A percentile compares a stretch with the other conserved stretches of the same genome.
Evolutionary conservation across 64 coral and sea anemone species (phyloP).

Genomic region (Cladopsammia gracilis): DNA sequence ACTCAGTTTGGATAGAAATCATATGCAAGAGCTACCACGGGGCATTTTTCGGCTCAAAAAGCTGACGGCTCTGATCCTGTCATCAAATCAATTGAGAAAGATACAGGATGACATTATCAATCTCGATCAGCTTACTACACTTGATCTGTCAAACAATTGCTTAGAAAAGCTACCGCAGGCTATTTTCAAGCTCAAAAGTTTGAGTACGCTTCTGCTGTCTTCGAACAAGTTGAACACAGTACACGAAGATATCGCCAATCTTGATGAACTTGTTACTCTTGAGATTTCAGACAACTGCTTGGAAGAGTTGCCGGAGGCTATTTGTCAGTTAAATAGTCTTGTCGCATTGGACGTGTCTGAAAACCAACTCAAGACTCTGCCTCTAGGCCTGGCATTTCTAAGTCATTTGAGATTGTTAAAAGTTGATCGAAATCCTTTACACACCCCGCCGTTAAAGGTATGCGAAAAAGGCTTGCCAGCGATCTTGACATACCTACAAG

Average conservation of each 20-base stretch:
- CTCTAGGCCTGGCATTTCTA: neutral
- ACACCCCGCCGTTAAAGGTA: neutral
- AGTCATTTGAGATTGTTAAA: neutral
- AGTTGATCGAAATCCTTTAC: slow-evolving; percentile 10
- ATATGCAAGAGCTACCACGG: neutral
- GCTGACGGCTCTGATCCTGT: neutral
- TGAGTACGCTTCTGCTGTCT: neutral
- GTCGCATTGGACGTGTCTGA: neutral
- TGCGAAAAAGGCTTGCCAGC: slow-evolving; percentile 43
- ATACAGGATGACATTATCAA: neutral
- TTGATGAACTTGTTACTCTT: neutral
- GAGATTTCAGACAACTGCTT: neutral
- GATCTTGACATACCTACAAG: slow-evolving; percentile 33
- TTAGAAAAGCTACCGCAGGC: neutral
- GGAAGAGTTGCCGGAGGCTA: neutral
- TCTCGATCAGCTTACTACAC: neutral
- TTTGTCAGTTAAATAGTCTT: neutral
- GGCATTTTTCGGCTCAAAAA: neutral
- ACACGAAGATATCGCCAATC: neutral
- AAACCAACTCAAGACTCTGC: neutral
- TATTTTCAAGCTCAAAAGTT: neutral
- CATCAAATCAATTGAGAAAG: neutral
- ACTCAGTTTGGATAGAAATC: neutral
- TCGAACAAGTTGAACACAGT: neutral
- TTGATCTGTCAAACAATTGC: neutral